These are phyloP conservation scores for Pocillopora grandis DNA, from an alignment of 92 coral and sea anemone species.

Conservation along the genomic window DNA sequence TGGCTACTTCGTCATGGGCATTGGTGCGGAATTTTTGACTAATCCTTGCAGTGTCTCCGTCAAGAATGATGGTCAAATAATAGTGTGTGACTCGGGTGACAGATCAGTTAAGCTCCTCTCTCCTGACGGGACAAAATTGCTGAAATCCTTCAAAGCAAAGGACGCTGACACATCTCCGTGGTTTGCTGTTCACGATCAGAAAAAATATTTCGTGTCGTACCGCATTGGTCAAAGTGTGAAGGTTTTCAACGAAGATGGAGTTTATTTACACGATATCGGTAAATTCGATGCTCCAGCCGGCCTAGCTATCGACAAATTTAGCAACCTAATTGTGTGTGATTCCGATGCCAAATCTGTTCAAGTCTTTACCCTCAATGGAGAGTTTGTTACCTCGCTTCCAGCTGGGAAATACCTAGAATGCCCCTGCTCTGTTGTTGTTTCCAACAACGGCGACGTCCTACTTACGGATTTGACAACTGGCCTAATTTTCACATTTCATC, in stretches of 20 bases:
- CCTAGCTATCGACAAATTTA: not conserved
- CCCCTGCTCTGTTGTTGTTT: not conserved
- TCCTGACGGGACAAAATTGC: not conserved
- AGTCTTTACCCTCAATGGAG: not conserved
- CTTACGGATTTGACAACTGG: not conserved
- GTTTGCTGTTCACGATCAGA: not conserved
- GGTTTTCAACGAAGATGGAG: not conserved
- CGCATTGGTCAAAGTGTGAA: not conserved
- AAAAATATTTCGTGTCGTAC: not conserved
- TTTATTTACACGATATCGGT: not conserved
- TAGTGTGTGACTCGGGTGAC: constrained; percentile 6
- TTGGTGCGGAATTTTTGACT: not conserved
- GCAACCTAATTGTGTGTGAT: not conserved
- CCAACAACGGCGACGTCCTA: not conserved
- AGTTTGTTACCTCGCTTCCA: not conserved
- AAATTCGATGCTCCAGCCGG: not conserved
- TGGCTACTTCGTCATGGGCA: not conserved
- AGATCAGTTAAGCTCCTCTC: not conserved
- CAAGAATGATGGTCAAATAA: not conserved
- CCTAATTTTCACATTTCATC: not conserved
- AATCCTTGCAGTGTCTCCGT: not conserved
- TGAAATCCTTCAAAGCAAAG: not conserved
- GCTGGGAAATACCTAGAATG: not conserved
- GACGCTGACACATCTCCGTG: not conserved
- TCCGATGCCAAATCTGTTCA: not conserved